These are phyloP conservation scores for Reinhardtius hippoglossoides DNA, from an alignment of 2,113 vertebrate species.

Conservation along the genomic window DNA sequence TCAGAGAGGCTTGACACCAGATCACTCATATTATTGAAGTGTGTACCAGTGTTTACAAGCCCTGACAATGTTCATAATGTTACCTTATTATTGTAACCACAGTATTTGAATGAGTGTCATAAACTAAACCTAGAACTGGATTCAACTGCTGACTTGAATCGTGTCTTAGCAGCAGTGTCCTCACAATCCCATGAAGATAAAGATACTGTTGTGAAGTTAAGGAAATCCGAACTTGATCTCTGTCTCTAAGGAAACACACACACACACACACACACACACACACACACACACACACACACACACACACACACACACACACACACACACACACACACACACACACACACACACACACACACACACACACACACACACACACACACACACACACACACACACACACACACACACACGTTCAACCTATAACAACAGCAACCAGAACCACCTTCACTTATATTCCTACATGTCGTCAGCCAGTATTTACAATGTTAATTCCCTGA, in stretches of 20 bases:
- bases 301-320: constrained; percentile 7
- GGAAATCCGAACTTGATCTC: background rate
- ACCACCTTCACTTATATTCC: background rate
- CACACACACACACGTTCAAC: constrained; percentile 5
- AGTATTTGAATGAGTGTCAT: background rate
- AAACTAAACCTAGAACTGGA: background rate
- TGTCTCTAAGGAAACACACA: background rate
- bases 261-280: background rate
- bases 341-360: background rate
- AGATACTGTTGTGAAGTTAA: background rate
- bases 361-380: background rate
- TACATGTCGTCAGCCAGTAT: background rate
- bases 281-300: constrained; percentile 1
- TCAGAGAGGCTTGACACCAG: constrained; percentile 15
- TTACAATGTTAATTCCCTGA: background rate
- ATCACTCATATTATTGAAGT: constrained; percentile 2
- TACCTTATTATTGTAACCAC: background rate
- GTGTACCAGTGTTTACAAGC: constrained; percentile 2
- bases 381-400: background rate
- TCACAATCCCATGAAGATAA: background rate
- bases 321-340: background rate
- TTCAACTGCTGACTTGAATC: background rate
- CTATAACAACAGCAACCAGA: background rate
- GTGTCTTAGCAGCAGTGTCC: background rate
- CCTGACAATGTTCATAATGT: background rate